These are phyloP conservation scores for Coryphaenoides rupestris DNA, from an alignment of 2,113 vertebrate species.

Conservation along the genomic window DNA sequence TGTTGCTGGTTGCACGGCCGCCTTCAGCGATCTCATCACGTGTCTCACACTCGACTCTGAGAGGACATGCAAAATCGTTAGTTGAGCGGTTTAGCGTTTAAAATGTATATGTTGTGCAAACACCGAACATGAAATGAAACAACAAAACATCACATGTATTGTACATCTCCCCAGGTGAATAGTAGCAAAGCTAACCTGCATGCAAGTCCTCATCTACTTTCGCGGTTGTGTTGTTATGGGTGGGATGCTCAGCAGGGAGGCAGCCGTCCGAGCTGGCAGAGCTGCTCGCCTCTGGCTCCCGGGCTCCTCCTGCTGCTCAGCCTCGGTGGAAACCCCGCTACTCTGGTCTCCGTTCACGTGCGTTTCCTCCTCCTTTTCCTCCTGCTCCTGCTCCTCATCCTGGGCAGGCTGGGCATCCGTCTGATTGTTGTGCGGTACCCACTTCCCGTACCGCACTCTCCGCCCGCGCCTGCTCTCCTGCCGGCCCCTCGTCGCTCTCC, in stretches of 20 bases:
- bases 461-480: constrained; percentile 11
- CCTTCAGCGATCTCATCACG: constrained; percentile 64
- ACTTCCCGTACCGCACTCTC: neutral
- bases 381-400: no score
- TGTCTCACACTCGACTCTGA: constrained; percentile 54
- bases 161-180: neutral
- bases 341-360: neutral
- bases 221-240: constrained; percentile 25
- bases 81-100: neutral
- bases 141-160: neutral
- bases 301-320: neutral
- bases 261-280: neutral
- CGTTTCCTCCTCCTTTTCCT: no score
- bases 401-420: constrained; percentile 13
- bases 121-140: neutral
- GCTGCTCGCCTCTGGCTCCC: constrained; percentile 13
- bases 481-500: constrained; percentile 42
- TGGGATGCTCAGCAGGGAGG: neutral
- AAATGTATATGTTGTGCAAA: neutral
- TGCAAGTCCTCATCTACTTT: constrained; percentile 33
- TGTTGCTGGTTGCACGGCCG: constrained; percentile 72
- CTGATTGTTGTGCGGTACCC: neutral
- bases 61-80: neutral
- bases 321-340: neutral
- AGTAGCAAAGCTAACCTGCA: constrained; percentile 41